A percentile compares a stretch with the other conserved stretches of the same genome.
Conservation (phyloP, 2,797 vertebrate genomes). For the Parauchenoglanis ngamensis region DNA sequence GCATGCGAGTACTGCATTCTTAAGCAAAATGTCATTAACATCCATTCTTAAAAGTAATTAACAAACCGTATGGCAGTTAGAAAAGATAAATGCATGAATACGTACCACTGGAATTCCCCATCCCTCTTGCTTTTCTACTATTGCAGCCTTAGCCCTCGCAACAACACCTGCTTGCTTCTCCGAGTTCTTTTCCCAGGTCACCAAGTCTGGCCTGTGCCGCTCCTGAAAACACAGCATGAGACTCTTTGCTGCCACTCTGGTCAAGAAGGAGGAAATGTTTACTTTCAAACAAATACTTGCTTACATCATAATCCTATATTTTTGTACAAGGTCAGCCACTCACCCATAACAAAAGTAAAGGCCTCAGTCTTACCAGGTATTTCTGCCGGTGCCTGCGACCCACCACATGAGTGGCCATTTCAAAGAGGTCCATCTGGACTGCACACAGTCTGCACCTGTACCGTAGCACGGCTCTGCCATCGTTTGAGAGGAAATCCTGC, state of each 20-base stretch:
- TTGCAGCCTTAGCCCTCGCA: conserved; percentile 73
- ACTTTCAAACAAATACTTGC: neutral
- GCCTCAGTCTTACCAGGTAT: conserved; percentile 72
- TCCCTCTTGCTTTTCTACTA: conserved; percentile 78
- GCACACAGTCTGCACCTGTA: conserved; percentile 73
- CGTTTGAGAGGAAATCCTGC: conserved; percentile 33
- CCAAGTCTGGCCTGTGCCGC: conserved; percentile 72
- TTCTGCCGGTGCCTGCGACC: conserved; percentile 80
- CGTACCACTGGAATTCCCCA: conserved; percentile 71
- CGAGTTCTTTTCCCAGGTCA: conserved; percentile 68
- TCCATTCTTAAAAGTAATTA: neutral
- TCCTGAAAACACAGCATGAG: conserved; percentile 62
- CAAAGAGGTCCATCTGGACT: conserved; percentile 61
- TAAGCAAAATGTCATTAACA: neutral
- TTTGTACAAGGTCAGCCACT: neutral
- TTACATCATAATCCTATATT: neutral
- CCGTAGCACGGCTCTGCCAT: conserved; percentile 55
- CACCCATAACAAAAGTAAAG: neutral
- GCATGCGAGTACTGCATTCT: neutral
- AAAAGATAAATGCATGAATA: neutral
- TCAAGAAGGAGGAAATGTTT: neutral
- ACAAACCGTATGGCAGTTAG: too few species aligned
- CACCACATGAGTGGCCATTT: conserved; percentile 74
- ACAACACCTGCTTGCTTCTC: conserved; percentile 70
- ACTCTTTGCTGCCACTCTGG: neutral